A percentile compares a stretch with the other conserved stretches of the same genome.
phyloP scores from a whole-genome alignment of 2,888 invertebrate species.

The Cryptocephalus primarius region DNA sequence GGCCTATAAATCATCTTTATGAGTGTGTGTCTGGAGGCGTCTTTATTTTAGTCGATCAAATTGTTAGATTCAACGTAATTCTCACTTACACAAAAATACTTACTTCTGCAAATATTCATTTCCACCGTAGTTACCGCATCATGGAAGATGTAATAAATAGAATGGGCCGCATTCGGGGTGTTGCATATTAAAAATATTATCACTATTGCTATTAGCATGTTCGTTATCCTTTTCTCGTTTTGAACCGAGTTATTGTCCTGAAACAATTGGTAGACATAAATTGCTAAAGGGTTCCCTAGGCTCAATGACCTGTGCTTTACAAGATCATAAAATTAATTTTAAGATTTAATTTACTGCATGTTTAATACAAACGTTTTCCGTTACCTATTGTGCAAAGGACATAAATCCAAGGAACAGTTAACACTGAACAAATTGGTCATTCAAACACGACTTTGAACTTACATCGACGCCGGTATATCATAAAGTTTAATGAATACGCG shows the following conservation, averaged over 20 bases:
- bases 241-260: slow-evolving; percentile 38
- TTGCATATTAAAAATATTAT: slow-evolving; percentile 66
- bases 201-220: slow-evolving; percentile 66
- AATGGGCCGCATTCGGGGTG: slow-evolving; percentile 51
- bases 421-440: too few species aligned
- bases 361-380: too few species aligned
- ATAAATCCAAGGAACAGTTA: too few species aligned
- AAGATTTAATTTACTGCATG: too few species aligned
- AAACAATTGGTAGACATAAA: slow-evolving; percentile 16
- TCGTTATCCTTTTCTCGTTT: slow-evolving; percentile 63
- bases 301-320: too few species aligned
- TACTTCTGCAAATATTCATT: slow-evolving; percentile 28
- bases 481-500: too few species aligned
- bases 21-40: too few species aligned
- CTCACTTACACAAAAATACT: slow-evolving; percentile 5
- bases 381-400: too few species aligned
- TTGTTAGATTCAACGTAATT: not conserved
- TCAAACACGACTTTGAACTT: too few species aligned
- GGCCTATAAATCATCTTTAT: too few species aligned
- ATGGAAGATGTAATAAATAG: slow-evolving; percentile 40
- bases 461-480: too few species aligned
- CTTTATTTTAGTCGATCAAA: not conserved
- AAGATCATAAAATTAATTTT: too few species aligned
- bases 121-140: slow-evolving; percentile 12
- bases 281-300: not conserved